These are phyloP conservation scores for Mormyrus iriodes DNA, from an alignment of 2,113 vertebrate genomes.

Conservation along the genomic window DNA sequence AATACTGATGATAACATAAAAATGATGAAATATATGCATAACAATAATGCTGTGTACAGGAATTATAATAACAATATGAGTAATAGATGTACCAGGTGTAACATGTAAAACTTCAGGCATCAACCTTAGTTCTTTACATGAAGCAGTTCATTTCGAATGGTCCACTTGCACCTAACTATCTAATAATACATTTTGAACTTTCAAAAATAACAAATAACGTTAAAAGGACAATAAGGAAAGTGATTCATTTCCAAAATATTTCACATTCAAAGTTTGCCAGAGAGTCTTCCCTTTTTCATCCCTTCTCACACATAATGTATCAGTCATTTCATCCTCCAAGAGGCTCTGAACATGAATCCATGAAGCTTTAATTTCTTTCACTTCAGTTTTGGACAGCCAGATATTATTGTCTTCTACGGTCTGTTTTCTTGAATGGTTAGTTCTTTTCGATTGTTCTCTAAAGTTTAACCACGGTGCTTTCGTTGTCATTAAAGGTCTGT, in stretches of 20 bases:
- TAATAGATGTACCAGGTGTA: constrained; percentile 30
- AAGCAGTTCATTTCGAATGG: constrained; percentile 26
- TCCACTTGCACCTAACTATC: constrained; percentile 24
- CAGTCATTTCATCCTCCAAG: constrained; percentile 12
- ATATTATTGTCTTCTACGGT: constrained; percentile 43
- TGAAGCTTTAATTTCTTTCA: constrained; percentile 15
- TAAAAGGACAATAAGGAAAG: constrained; percentile 44
- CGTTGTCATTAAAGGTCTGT: background rate
- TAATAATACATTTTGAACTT: constrained; percentile 21
- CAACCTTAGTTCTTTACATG: background rate
- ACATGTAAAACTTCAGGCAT: constrained; percentile 25
- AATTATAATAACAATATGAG: constrained; percentile 49
- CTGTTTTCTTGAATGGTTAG: constrained; percentile 45
- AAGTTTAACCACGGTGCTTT: background rate
- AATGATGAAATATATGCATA: constrained; percentile 48
- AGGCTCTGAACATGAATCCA: background rate
- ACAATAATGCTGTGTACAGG: constrained; percentile 49
- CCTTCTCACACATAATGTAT: constrained; percentile 35
- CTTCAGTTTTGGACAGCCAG: constrained; percentile 24
- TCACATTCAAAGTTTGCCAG: constrained; percentile 47
- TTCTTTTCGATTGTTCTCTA: constrained; percentile 27
- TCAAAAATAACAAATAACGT: constrained; percentile 31
- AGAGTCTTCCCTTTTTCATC: constrained; percentile 44
- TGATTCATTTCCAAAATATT: constrained; percentile 41
- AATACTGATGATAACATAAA: constrained; percentile 51